These are phyloP conservation scores for Cercopithecus diana DNA, from an alignment of 2,797 vertebrate species.

Conservation along the genomic window DNA sequence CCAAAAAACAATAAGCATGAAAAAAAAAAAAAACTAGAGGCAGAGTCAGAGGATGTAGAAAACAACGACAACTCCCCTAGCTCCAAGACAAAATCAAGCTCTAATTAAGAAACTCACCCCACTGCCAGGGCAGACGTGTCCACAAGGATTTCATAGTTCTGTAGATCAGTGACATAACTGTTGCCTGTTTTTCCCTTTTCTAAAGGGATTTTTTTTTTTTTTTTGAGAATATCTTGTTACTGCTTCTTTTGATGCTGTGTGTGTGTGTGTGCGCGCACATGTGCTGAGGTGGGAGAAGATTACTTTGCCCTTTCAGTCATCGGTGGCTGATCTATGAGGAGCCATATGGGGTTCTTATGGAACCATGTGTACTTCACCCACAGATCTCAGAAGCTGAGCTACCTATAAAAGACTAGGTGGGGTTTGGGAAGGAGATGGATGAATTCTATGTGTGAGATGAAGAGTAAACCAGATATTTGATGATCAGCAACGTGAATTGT, in stretches of 20 bases:
- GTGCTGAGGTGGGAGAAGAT: background rate
- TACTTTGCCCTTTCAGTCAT: background rate
- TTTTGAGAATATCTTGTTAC: background rate
- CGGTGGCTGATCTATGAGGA: background rate
- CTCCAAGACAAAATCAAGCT: background rate
- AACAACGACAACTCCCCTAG: background rate
- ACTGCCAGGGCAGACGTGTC: background rate
- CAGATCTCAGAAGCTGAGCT: background rate
- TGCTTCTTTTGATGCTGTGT: background rate
- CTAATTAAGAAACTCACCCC: background rate
- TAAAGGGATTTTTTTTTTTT: background rate
- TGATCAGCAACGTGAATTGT: background rate
- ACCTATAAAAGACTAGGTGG: background rate
- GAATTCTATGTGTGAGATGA: background rate
- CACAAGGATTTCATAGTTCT: background rate
- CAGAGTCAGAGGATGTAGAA: background rate
- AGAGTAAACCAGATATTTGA: background rate
- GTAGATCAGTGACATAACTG: background rate
- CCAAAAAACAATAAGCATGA: background rate
- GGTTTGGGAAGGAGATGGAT: background rate
- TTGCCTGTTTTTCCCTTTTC: background rate
- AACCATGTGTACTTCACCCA: background rate
- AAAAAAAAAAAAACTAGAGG: background rate
- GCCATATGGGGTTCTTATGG: accelerated
- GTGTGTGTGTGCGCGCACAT: accelerated